These are phyloP conservation scores for Drosophila repleta DNA, from an alignment of 1,140 invertebrate species.

Conservation along the genomic window DNA sequence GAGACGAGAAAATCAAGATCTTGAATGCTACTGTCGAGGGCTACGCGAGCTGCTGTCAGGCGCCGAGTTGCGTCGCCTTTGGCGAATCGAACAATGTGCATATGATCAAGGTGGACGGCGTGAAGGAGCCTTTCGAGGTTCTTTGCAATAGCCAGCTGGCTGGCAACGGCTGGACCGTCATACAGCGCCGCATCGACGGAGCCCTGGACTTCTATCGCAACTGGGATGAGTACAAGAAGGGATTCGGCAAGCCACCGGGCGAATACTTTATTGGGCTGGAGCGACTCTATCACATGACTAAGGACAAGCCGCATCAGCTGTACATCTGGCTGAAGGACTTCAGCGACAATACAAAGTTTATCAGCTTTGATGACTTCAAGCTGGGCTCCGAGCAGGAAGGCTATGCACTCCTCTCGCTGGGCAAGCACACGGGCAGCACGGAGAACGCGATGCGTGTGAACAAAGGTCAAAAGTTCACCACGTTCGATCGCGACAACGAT, in stretches of 20 bases:
- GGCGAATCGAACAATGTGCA: conserved; percentile 13
- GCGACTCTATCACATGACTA: conserved; percentile 19
- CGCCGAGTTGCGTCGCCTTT: conserved; percentile 11
- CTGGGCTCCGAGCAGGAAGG: conserved; percentile 2
- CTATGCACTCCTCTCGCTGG: conserved; percentile 8
- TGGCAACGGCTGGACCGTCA: conserved; percentile 33
- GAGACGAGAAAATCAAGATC: neutral
- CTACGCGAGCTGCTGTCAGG: neutral
- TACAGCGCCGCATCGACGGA: conserved; percentile 26
- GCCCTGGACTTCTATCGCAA: conserved; percentile 24
- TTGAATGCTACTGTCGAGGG: neutral
- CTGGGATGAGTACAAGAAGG: conserved; percentile 19
- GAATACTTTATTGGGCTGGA: conserved; percentile 35
- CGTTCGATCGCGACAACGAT: conserved; percentile 20
- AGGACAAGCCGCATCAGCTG: conserved; percentile 1
- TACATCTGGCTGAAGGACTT: conserved; percentile 17
- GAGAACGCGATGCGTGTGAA: neutral
- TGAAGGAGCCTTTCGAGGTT: neutral
- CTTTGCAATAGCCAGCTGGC: conserved; percentile 7
- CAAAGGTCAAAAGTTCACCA: conserved; percentile 18
- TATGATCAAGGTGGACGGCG: conserved; percentile 1
- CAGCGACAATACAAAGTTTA: neutral
- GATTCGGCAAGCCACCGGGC: conserved; percentile 3
- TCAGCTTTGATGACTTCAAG: conserved; percentile 18
- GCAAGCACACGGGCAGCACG: neutral